These are phyloP conservation scores for Eupithecia tripunctaria DNA, from an alignment of 2,888 invertebrate genomes.

Conservation along the genomic window DNA sequence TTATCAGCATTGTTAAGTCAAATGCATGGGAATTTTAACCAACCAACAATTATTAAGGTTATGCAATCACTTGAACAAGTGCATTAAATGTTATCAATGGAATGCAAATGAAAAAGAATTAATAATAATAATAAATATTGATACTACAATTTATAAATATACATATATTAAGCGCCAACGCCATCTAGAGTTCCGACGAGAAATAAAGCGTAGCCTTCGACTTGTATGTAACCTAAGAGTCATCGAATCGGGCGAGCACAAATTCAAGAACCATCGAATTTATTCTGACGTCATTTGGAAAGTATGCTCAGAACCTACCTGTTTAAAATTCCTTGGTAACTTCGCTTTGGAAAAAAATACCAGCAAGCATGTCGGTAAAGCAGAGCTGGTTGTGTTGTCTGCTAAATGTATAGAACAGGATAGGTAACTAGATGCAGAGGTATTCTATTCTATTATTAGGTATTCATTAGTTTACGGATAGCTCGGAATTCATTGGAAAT, in stretches of 20 bases:
- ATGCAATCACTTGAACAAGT: neutral
- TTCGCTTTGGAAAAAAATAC: conserved; percentile 41
- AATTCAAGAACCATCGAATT: conserved; percentile 64
- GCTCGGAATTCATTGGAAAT: neutral
- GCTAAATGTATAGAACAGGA: neutral
- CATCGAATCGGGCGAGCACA: conserved; percentile 48
- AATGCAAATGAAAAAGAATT: neutral
- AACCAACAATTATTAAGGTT: conserved; percentile 30
- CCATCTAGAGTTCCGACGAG: conserved; percentile 55
- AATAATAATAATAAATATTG: too few species aligned
- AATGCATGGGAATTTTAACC: conserved; percentile 52
- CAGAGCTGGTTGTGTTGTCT: conserved; percentile 29
- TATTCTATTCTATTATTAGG: neutral
- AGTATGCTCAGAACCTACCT: conserved; percentile 65
- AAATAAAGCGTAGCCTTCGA: conserved; percentile 30
- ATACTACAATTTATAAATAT: too few species aligned
- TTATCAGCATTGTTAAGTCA: conserved; percentile 50
- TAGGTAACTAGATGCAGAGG: neutral
- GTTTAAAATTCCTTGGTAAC: conserved; percentile 62
- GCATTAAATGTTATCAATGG: neutral
- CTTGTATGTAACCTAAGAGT: conserved; percentile 38
- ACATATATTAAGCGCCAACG: too few species aligned
- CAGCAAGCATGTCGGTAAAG: conserved; percentile 45
- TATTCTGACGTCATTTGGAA: conserved; percentile 77
- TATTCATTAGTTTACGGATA: neutral